Evolutionary conservation across 2,113 vertebrate genomes (phyloP).

Genomic region (Beaufortia kweichowensis): DNA sequence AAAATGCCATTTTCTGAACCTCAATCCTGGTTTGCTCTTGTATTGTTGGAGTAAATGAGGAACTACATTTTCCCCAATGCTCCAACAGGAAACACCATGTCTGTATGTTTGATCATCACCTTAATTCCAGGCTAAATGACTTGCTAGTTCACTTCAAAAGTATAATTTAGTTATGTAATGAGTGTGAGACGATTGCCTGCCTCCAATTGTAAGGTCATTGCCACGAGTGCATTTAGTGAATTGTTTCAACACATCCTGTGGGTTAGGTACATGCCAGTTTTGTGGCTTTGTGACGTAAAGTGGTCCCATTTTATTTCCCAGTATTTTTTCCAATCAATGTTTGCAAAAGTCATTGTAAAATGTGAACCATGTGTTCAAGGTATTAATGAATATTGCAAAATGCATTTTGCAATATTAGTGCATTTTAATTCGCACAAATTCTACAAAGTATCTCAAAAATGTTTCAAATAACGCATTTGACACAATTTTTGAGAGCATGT

Average conservation of each 20-base stretch:
- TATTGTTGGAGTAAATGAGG: slow-evolving; percentile 39
- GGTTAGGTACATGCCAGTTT: slow-evolving; percentile 60
- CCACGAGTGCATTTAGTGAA: slow-evolving; percentile 61
- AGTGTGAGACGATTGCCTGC: slow-evolving; percentile 1
- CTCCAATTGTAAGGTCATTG: slow-evolving; percentile 69
- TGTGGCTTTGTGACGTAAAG: slow-evolving; percentile 53
- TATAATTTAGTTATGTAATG: neutral
- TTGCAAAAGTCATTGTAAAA: neutral
- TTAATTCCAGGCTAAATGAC: neutral
- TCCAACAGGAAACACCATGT: neutral
- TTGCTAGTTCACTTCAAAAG: neutral
- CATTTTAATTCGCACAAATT: no score
- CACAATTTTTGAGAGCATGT: no score
- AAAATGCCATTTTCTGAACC: neutral
- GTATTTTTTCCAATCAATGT: neutral
- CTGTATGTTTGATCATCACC: neutral
- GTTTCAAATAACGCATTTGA: no score
- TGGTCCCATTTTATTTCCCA: slow-evolving; percentile 13
- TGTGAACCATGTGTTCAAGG: no score
- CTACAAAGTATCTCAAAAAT: no score
- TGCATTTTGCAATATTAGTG: no score
- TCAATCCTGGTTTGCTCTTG: neutral
- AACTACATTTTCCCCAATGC: slow-evolving; percentile 40
- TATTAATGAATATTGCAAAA: no score
- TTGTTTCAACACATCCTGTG: slow-evolving; percentile 69